A percentile compares a stretch with the other conserved stretches of the same genome.
These are phyloP conservation scores for Gerris lacustris DNA, from an alignment of 2,888 invertebrate species.

Conservation along the genomic window DNA sequence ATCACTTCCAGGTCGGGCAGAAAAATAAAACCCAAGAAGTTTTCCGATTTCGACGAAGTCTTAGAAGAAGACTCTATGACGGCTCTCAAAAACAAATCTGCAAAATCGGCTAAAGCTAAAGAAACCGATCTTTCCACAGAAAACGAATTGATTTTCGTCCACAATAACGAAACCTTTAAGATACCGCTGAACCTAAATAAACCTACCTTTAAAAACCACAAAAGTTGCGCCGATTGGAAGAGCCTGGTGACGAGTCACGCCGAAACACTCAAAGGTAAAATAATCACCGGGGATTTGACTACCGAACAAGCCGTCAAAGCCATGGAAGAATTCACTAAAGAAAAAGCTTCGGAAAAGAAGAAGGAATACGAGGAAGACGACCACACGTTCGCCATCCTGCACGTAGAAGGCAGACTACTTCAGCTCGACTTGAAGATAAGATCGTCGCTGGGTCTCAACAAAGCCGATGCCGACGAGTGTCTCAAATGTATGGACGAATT, in stretches of 20 bases:
- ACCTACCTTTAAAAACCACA: slow-evolving; percentile 44
- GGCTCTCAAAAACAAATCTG: slow-evolving; percentile 16
- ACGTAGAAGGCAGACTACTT: slow-evolving; percentile 52
- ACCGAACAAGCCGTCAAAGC: slow-evolving; percentile 46
- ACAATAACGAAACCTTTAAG: slow-evolving; percentile 20
- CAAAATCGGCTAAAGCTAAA: slow-evolving; percentile 27
- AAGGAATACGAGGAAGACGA: slow-evolving; percentile 17
- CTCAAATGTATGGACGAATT: slow-evolving; percentile 54
- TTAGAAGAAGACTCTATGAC: slow-evolving; percentile 26
- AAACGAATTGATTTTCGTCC: slow-evolving; percentile 15
- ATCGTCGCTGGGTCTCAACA: slow-evolving; percentile 50
- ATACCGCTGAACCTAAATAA: slow-evolving; percentile 20
- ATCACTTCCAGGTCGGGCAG: slow-evolving; percentile 41
- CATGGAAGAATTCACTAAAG: slow-evolving; percentile 43
- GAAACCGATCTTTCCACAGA: background rate
- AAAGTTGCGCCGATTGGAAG: slow-evolving; percentile 50
- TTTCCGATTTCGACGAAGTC: slow-evolving; percentile 29
- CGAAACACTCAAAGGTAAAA: slow-evolving; percentile 44
- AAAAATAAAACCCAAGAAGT: slow-evolving; percentile 54
- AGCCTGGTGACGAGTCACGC: slow-evolving; percentile 50
- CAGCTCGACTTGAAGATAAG: slow-evolving; percentile 55
- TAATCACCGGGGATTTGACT: slow-evolving; percentile 43
- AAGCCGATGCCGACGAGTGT: slow-evolving; percentile 60
- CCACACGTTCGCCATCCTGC: slow-evolving; percentile 41
- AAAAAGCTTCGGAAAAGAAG: slow-evolving; percentile 23